A percentile compares a stretch with the other conserved stretches of the same genome.
phyloP scores from a whole-genome alignment of 2,888 invertebrate species.

The Phymatocera aterrima region DNA sequence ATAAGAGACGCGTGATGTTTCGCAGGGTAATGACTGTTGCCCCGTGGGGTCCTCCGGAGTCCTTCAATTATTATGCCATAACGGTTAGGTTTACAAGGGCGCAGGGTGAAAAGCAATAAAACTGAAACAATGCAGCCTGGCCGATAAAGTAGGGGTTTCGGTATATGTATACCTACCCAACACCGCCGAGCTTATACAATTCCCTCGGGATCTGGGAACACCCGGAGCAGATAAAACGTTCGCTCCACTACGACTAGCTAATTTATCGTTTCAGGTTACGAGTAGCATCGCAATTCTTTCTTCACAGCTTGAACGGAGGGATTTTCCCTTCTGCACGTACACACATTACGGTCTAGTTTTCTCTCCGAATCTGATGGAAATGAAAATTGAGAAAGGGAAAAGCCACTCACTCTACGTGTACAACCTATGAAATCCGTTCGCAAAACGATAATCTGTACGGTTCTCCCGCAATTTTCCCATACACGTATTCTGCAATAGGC shows the following conservation, averaged over 20 bases:
- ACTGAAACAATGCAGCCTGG: slow-evolving; percentile 10
- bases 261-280: background rate
- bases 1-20: background rate
- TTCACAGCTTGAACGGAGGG: too few relatives aligned
- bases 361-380: too few relatives aligned
- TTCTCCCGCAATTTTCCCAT: too few relatives aligned
- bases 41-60: slow-evolving; percentile 19
- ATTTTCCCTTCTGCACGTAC: background rate
- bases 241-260: slow-evolving; percentile 1
- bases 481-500: too few relatives aligned
- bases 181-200: background rate
- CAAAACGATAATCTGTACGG: too few relatives aligned
- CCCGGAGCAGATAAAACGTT: slow-evolving; percentile 1
- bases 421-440: too few relatives aligned
- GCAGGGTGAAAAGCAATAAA: slow-evolving; percentile 10
- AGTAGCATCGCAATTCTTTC: background rate
- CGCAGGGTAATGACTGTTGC: background rate
- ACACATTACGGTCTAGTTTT: background rate
- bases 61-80: slow-evolving; percentile 33
- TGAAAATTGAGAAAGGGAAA: too few relatives aligned
- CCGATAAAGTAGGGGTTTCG: slow-evolving; percentile 11
- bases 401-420: too few relatives aligned
- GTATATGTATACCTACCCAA: too few relatives aligned
- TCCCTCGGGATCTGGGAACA: background rate
- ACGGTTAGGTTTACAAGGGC: slow-evolving; percentile 9